Evolutionary conservation across 1,140 invertebrate species (phyloP), one percentile per base, ranked within the genome.

Genomic region (Drosophila aff.): DNA sequence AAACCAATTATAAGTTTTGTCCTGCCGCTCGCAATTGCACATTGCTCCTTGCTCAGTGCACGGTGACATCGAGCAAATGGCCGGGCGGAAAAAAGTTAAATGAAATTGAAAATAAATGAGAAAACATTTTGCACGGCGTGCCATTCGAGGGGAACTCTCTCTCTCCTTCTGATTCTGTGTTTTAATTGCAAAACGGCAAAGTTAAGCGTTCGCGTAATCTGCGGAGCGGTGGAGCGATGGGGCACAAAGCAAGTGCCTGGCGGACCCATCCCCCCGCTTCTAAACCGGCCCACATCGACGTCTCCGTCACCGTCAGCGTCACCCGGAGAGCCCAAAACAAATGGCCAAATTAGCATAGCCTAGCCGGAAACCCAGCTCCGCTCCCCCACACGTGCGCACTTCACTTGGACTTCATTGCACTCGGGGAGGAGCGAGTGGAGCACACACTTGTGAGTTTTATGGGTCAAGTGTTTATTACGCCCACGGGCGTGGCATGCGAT

Each of bases 41-140:
- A 74, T 74, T 80, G 61, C 76, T 74, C 76, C 75, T 73, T 80
- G 80, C 67, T 68, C 59, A 59, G 36, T 57, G 74, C 59, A 57
- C 77, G 81, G 77, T 87, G 84, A 90, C 84, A 87, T 90, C 77
- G 64, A 43, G 84, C 73, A 84, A 89, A 84, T 76, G 74, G 85
- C 64, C 68, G 50, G 60, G 68, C 81, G 81, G 85, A 64, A 78
- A 47, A 87, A 87, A 89, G 84, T 90, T 87, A 84, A 87, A 87
- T 87, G 84, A 87, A 90, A 87, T 87, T 87, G 84, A 90, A 87
- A 87, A 87, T 87, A 87, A 87, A 87, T 87, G 84, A 84, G 84
- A 80, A 87, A 90, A 89, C 85, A 87, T 87, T 87, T 84, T 75
- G 74, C 83, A 80, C 76, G 75, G 50, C 36, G 72, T 69, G 50